Evolutionary conservation across 1,140 invertebrate species (phyloP).

Genomic region (Drosophila bifasciata): DNA sequence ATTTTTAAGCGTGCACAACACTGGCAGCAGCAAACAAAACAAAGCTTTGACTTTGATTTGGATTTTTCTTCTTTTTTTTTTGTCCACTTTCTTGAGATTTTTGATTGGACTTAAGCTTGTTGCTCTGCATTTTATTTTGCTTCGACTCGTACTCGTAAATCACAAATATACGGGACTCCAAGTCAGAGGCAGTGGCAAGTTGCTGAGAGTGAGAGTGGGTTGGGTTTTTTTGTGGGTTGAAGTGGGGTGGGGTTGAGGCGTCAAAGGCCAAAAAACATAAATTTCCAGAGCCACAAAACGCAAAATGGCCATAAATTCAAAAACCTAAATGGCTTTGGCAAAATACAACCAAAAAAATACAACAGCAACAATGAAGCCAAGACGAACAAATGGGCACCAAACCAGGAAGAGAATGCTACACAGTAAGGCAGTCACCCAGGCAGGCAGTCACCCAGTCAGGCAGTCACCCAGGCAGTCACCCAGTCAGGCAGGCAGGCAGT

Average conservation of each 20-base stretch:
- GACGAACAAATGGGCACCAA: conserved; percentile 41
- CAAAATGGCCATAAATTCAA: conserved; percentile 77
- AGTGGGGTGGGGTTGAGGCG: conserved; percentile 23
- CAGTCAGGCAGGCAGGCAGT: background rate
- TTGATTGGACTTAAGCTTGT: too few relatives aligned
- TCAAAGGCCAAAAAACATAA: conserved; percentile 66
- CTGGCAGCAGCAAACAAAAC: too few relatives aligned
- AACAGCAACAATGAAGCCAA: conserved; percentile 21
- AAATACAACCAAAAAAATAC: too few relatives aligned
- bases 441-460: background rate
- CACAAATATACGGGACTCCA: too few relatives aligned
- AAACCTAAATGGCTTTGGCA: conserved; percentile 73
- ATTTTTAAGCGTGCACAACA: too few relatives aligned
- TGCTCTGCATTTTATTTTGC: too few relatives aligned
- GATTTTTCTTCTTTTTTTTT: too few relatives aligned
- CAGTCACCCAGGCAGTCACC: too few relatives aligned
- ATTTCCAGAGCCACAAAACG: conserved; percentile 70
- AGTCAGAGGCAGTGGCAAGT: conserved; percentile 32
- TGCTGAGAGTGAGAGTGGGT: background rate
- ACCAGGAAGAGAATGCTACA: background rate
- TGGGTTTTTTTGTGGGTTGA: background rate
- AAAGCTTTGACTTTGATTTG: too few relatives aligned
- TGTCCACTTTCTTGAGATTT: too few relatives aligned
- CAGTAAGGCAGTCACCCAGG: too few relatives aligned
- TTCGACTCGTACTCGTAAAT: too few relatives aligned